Evolutionary conservation across 2,888 invertebrate species (phyloP).

Genomic region (Andrena camellia): DNA sequence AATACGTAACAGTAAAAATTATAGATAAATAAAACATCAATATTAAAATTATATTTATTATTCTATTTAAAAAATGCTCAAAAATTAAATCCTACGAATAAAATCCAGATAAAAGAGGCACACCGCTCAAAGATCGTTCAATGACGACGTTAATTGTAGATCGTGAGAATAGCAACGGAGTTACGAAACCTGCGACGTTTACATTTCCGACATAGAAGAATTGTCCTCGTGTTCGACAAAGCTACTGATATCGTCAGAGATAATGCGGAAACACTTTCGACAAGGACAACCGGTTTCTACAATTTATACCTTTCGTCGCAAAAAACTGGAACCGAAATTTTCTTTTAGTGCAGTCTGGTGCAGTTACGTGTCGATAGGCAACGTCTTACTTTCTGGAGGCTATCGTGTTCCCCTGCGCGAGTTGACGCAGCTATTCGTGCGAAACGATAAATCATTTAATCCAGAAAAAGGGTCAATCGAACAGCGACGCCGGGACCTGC

Average conservation of each 20-base stretch:
- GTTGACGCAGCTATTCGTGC: background rate
- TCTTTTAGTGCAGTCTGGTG: background rate
- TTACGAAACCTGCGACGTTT: constrained; percentile 4
- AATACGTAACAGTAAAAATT: too few species aligned
- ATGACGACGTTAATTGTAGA: background rate
- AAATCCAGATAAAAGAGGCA: too few species aligned
- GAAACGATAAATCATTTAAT: constrained; percentile 32
- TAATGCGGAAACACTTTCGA: background rate
- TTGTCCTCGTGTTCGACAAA: background rate
- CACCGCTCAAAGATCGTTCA: background rate
- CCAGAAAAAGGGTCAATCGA: background rate
- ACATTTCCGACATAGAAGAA: constrained; percentile 7
- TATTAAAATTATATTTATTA: too few species aligned
- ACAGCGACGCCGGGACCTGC: background rate
- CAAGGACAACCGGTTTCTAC: background rate
- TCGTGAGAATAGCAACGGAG: background rate
- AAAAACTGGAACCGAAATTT: background rate
- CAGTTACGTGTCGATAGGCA: background rate
- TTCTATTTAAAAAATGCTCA: too few species aligned
- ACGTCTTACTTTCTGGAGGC: background rate
- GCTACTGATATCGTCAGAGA: constrained; percentile 23
- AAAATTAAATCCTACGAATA: too few species aligned
- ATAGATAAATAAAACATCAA: too few species aligned
- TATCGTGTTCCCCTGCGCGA: background rate
- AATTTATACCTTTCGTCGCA: background rate